Percentiles rank a stretch among this genome's conserved stretches.
phyloP scores from a whole-genome alignment of 2,888 invertebrate species.

The Leptinotarsa rubiginosa region DNA sequence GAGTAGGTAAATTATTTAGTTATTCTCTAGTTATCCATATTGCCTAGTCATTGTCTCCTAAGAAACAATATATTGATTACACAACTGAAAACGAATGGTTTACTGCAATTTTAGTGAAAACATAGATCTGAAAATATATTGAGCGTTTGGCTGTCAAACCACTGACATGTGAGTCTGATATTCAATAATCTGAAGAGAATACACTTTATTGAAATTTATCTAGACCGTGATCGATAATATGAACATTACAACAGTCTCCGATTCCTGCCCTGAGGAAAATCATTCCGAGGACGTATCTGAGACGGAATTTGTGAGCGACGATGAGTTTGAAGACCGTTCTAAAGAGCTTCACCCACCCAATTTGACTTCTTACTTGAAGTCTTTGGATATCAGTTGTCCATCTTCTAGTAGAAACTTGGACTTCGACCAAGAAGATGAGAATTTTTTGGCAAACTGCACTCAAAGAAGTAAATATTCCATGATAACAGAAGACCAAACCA shows the following conservation, averaged over 20 bases:
- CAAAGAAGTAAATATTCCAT: conserved; percentile 18
- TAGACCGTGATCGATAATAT: neutral
- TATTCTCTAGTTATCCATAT: neutral
- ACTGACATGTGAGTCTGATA: neutral
- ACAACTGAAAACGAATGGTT: neutral
- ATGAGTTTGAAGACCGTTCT: conserved; percentile 14
- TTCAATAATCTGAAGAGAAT: neutral
- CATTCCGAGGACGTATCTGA: neutral
- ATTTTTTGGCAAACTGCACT: neutral
- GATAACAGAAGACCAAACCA: conserved; percentile 38
- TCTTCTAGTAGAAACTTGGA: conserved; percentile 17
- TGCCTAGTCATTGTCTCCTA: neutral
- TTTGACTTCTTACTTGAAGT: conserved; percentile 1
- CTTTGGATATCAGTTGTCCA: conserved; percentile 25
- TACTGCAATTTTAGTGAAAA: too few species aligned
- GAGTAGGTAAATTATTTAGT: too few species aligned
- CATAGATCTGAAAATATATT: too few species aligned
- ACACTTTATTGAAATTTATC: neutral
- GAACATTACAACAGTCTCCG: neutral
- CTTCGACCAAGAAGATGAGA: neutral
- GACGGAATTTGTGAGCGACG: conserved; percentile 1
- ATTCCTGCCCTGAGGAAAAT: neutral
- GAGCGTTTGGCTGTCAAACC: too few species aligned
- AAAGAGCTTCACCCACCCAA: conserved; percentile 10
- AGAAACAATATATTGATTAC: conserved; percentile 14